Percentiles rank a stretch among this genome's conserved stretches.
Conservation (phyloP, 2,113 vertebrate genomes). For the Scatophagus argus region DNA sequence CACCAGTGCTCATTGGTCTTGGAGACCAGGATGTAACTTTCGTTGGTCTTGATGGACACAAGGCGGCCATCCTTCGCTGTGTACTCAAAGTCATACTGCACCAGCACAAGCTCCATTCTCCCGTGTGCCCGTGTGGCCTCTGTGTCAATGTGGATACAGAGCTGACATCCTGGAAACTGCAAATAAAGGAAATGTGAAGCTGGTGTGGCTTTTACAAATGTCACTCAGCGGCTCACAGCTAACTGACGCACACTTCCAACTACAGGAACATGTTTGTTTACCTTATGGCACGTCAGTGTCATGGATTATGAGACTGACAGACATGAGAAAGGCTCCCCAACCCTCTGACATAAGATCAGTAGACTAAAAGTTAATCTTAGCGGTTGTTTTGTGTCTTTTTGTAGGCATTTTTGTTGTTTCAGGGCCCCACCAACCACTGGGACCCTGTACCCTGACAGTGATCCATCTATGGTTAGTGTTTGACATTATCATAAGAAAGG, state of each 20-base stretch:
- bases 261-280: background rate
- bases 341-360: too few species aligned
- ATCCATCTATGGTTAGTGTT: background rate
- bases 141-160: background rate
- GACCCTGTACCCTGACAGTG: background rate
- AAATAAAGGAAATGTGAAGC: slow-evolving; percentile 49
- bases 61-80: slow-evolving; percentile 85
- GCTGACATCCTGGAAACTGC: slow-evolving; percentile 43
- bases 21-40: slow-evolving; percentile 88
- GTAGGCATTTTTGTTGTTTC: background rate
- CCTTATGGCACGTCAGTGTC: background rate
- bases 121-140: background rate
- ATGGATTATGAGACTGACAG: background rate
- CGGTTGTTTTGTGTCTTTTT: background rate
- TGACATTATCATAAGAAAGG: slow-evolving; percentile 8
- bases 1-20: slow-evolving; percentile 94
- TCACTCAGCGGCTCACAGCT: background rate
- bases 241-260: background rate
- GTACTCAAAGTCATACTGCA: slow-evolving; percentile 91
- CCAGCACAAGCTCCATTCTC: slow-evolving; percentile 86
- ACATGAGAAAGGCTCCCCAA: too few species aligned
- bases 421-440: background rate
- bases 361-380: background rate
- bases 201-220: slow-evolving; percentile 1
- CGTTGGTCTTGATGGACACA: slow-evolving; percentile 90